phyloP scores from a whole-genome alignment of 92 coral and sea anemone species.

The Muricea muricata region DNA sequence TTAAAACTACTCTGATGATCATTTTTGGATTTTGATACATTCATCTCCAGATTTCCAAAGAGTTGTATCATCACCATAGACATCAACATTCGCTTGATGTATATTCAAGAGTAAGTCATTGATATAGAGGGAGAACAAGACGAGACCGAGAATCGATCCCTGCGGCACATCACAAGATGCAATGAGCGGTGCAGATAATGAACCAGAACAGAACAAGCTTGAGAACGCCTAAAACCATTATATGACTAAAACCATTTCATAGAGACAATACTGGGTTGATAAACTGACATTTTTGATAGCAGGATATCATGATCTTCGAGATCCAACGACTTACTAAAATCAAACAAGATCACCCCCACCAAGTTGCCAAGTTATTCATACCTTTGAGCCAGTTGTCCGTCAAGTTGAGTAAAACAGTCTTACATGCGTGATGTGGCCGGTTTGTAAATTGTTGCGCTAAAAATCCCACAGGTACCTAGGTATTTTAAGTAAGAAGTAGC shows the following conservation, averaged over 20 bases:
- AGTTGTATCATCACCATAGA: constrained; percentile 7
- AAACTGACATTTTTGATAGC: constrained; percentile 49
- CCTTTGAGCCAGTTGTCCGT: constrained; percentile 61
- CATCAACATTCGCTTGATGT: background rate
- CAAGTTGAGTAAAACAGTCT: constrained; percentile 46
- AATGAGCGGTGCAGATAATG: constrained; percentile 32
- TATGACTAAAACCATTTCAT: no score
- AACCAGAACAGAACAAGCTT: constrained; percentile 33
- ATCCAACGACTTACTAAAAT: constrained; percentile 58
- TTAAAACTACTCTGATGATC: background rate
- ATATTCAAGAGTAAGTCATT: no score
- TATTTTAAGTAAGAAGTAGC: constrained; percentile 29
- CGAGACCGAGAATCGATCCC: no score
- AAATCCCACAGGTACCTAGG: constrained; percentile 19
- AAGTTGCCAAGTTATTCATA: no score
- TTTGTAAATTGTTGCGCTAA: constrained; percentile 51
- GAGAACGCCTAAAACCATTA: no score
- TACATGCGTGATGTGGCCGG: constrained; percentile 41
- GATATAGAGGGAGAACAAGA: no score
- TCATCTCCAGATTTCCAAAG: no score
- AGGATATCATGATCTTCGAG: constrained; percentile 49
- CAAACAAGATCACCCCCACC: constrained; percentile 57
- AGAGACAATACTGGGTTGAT: no score
- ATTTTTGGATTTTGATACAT: no score
- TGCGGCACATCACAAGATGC: no score